Percentiles rank a stretch among this genome's conserved stretches.
These are phyloP conservation scores for Hymenopus coronatus DNA, from an alignment of 2,888 invertebrate genomes.

Conservation along the genomic window DNA sequence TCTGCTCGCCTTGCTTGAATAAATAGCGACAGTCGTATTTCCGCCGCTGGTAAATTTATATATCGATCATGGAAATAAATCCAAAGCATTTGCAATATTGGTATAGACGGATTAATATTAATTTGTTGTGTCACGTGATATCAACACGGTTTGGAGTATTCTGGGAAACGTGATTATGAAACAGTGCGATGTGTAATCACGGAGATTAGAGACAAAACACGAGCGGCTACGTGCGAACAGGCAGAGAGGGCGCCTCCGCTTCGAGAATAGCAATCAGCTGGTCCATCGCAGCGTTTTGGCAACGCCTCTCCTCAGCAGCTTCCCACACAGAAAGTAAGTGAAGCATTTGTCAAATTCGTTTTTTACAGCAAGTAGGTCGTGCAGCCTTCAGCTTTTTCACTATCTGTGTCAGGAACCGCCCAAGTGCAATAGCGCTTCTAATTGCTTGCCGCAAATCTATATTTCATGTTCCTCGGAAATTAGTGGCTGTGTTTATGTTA, in stretches of 20 bases:
- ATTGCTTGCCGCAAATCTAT: too few relatives aligned
- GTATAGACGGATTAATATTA: too few relatives aligned
- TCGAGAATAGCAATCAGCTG: not conserved
- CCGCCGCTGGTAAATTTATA: too few relatives aligned
- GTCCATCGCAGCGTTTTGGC: not conserved
- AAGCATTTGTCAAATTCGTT: not conserved
- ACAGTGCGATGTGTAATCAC: not conserved
- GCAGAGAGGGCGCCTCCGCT: not conserved
- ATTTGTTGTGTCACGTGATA: too few relatives aligned
- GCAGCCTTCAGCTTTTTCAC: too few relatives aligned
- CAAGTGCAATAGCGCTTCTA: too few relatives aligned
- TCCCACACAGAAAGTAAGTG: not conserved
- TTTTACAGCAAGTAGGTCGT: too few relatives aligned
- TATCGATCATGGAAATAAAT: not conserved
- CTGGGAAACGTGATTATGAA: not conserved
- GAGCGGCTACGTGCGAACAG: not conserved
- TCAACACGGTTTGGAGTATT: not conserved
- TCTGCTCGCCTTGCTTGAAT: too few relatives aligned
- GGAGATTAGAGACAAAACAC: not conserved
- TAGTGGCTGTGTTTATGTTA: too few relatives aligned
- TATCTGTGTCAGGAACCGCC: too few relatives aligned
- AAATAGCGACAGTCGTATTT: too few relatives aligned
- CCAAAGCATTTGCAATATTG: not conserved
- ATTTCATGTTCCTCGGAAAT: too few relatives aligned
- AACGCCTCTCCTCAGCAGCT: not conserved